Base-by-base conservation (phyloP, 2,888 invertebrate species). In the Apotomis betuletana region DNA sequence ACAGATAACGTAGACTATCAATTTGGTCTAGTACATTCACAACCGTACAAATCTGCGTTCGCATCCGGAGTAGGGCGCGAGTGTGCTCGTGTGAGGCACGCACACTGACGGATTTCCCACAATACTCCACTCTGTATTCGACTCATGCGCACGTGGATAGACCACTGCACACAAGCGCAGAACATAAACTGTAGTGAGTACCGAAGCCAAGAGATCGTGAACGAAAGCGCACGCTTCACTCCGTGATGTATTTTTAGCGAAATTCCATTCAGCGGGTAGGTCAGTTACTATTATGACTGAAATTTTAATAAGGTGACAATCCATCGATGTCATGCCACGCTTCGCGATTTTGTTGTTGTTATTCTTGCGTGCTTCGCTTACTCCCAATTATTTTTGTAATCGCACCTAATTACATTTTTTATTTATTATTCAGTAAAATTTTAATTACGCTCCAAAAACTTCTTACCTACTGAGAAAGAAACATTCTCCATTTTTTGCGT, bases 1-100 rank as follows among this genome's bases (percentile, higher is more conserved):
- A 68, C 63, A 88, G 88, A 89, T 89, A 90, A 87, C 85, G 85
- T 82, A 83, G 82, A 84, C 85, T 90, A 90, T 91, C 88, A 88
- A 87, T 90, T 89, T 86, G 83, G 90, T 88, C 88, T 90, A 91
- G 90, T 81, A 87, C 85, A 88, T 89, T 90, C 90, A 88, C 88
- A 87, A 82, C 81, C 87, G 79, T 85, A 87, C 87, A 87, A 91
- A 90, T 90, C 90, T 90, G 89, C 85, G 89, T 83, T 89, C 85
- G 87, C 90, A 92, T 93, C 92, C 92, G 90, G 91, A 92, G 89
- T 87, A 89, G 90, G 90, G 90, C 88, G 86, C 77, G 74, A 76
- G 78, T 76, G 78, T 74, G 75, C 77, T 83, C 87, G 87, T 87
- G 86, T 74, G 81, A 75, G 69, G 60, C 77, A 81, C 86, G 77